Evolutionary conservation across 2,888 invertebrate species (phyloP).

Genomic region (Phortica magna): DNA sequence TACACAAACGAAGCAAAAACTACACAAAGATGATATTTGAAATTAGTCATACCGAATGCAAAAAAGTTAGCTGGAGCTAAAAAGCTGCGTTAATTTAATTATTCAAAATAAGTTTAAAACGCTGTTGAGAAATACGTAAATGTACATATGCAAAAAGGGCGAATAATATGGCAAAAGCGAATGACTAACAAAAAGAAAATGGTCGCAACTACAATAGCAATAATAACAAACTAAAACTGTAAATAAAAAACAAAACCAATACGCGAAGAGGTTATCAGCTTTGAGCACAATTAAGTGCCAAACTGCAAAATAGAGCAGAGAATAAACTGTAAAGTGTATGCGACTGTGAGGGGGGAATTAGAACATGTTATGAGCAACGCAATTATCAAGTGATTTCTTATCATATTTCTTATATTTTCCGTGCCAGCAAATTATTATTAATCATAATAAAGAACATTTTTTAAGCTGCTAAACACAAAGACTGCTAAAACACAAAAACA

Average conservation of each 20-base stretch:
- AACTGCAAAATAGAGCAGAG: no score
- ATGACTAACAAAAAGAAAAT: neutral
- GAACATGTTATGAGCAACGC: neutral
- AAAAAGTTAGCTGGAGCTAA: conserved; percentile 58
- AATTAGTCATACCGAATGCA: conserved; percentile 43
- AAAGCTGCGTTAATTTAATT: neutral
- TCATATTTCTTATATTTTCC: neutral
- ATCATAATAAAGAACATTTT: neutral
- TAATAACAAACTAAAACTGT: no score
- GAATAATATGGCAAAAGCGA: neutral
- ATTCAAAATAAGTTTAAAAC: neutral
- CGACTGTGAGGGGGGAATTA: neutral
- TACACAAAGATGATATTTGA: neutral
- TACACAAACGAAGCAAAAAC: neutral
- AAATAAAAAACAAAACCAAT: no score
- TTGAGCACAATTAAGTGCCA: no score
- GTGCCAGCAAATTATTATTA: neutral
- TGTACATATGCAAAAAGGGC: neutral
- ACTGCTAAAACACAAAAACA: neutral
- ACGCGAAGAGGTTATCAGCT: no score
- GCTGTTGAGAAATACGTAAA: neutral
- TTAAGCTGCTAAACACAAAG: neutral
- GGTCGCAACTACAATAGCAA: no score
- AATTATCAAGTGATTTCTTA: neutral
- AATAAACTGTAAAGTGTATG: no score